These are phyloP conservation scores for Rana temporaria DNA, from an alignment of 2,113 vertebrate genomes.

Conservation along the genomic window DNA sequence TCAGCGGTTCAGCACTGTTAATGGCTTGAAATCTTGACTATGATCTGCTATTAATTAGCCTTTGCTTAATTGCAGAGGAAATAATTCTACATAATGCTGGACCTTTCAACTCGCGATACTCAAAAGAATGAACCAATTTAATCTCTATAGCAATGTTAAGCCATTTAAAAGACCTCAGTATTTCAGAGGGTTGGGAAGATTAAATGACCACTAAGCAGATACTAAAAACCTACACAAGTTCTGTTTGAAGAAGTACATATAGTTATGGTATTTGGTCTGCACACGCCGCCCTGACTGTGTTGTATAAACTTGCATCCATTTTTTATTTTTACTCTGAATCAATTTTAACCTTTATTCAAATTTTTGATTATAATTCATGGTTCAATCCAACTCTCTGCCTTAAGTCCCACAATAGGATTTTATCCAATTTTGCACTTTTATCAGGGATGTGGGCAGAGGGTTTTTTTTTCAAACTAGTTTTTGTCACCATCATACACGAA, in stretches of 20 bases:
- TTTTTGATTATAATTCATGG: too few species aligned
- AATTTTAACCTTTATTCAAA: too few species aligned
- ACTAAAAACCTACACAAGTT: too few species aligned
- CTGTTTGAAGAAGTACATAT: not conserved
- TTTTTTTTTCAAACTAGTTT: too few species aligned
- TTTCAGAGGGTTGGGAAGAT: not conserved
- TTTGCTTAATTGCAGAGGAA: constrained; percentile 30
- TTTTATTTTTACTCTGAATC: too few species aligned
- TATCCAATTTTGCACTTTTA: too few species aligned
- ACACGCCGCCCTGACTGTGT: not conserved
- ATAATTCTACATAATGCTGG: not conserved
- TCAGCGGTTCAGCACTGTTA: constrained; percentile 29
- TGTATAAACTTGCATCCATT: too few species aligned
- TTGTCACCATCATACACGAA: too few species aligned
- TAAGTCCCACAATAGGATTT: too few species aligned
- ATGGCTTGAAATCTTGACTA: constrained; percentile 15
- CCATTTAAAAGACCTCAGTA: not conserved
- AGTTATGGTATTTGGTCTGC: not conserved
- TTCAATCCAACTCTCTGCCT: too few species aligned
- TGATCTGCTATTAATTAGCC: constrained; percentile 49
- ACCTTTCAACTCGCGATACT: not conserved
- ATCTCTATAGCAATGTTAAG: not conserved
- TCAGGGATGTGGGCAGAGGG: too few species aligned
- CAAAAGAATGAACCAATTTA: not conserved
- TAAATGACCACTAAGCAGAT: too few species aligned